These are phyloP conservation scores for Rhopalosiphum maidis DNA, from an alignment of 1,140 invertebrate genomes.

Conservation along the genomic window DNA sequence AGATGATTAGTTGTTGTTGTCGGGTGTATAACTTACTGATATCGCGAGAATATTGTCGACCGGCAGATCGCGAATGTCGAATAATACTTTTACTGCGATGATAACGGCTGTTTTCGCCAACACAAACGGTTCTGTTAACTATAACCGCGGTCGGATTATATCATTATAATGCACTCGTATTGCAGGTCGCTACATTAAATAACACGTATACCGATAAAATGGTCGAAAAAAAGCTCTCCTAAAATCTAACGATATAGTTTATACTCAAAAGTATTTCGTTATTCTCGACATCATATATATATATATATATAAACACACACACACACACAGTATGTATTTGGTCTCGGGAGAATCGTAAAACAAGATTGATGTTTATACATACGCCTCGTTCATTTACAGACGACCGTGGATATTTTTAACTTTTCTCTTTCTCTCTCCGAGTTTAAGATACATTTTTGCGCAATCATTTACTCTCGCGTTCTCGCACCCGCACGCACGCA, in stretches of 20 bases:
- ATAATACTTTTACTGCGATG: neutral
- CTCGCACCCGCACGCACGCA: neutral
- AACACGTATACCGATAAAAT: neutral
- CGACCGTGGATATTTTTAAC: neutral
- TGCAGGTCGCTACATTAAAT: neutral
- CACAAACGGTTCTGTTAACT: neutral
- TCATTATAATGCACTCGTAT: neutral
- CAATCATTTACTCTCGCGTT: neutral
- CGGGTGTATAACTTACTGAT: neutral
- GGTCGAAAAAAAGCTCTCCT: neutral
- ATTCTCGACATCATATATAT: neutral
- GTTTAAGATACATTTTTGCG: neutral
- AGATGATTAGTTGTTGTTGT: no score
- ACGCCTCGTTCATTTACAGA: constrained; percentile 20
- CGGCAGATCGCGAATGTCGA: neutral
- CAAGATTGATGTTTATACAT: constrained; percentile 25
- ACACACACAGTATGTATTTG: neutral
- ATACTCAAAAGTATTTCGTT: neutral
- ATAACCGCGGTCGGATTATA: neutral
- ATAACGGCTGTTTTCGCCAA: neutral
- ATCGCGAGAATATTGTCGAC: neutral
- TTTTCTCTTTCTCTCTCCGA: neutral
- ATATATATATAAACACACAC: no score
- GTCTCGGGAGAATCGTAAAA: constrained; percentile 29
- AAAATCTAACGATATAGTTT: constrained; percentile 23